Percentiles rank a stretch among this genome's conserved stretches.
Evolutionary conservation across 2,888 invertebrate species (phyloP).

Genomic region (Scrobipalpa costella): DNA sequence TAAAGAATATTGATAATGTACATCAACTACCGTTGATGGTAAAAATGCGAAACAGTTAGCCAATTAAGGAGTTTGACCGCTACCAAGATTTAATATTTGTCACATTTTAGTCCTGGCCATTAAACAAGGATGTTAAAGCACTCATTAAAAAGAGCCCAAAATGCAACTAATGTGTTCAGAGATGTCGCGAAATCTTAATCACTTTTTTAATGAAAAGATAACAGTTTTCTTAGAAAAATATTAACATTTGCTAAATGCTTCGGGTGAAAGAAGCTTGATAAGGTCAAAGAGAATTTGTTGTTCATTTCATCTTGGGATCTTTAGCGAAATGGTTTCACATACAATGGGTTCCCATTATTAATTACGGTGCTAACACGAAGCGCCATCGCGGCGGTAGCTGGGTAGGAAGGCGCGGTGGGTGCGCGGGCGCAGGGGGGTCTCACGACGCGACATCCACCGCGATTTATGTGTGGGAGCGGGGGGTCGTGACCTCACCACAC

Average conservation of each 20-base stretch:
- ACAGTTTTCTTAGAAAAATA: slow-evolving; percentile 16
- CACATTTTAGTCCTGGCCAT: slow-evolving; percentile 31
- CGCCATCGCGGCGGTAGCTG: slow-evolving; percentile 45
- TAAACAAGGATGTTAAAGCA: slow-evolving; percentile 6
- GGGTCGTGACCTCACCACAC: slow-evolving; percentile 62
- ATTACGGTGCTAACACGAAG: slow-evolving; percentile 40
- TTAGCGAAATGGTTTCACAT: slow-evolving; percentile 21
- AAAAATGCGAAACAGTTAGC: slow-evolving; percentile 54
- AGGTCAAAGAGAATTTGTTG: slow-evolving; percentile 9
- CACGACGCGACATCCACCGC: slow-evolving; percentile 64
- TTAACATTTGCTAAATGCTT: slow-evolving; percentile 10
- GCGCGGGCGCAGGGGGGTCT: slow-evolving; percentile 44
- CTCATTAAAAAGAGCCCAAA: slow-evolving; percentile 24
- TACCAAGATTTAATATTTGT: slow-evolving; percentile 35
- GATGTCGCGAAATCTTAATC: slow-evolving; percentile 24
- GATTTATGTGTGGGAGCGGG: slow-evolving; percentile 72
- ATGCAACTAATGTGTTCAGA: slow-evolving; percentile 23
- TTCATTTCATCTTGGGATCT: slow-evolving; percentile 7
- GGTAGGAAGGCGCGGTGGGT: slow-evolving; percentile 26
- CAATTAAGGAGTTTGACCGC: slow-evolving; percentile 54
- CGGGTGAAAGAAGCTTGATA: not conserved
- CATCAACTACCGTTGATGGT: slow-evolving; percentile 47
- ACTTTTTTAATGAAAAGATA: slow-evolving; percentile 23
- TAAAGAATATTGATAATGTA: slow-evolving; percentile 50
- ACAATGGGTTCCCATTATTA: slow-evolving; percentile 30